phyloP scores from a whole-genome alignment of 1,140 invertebrate genomes.

The Centruroides sculpturatus region DNA sequence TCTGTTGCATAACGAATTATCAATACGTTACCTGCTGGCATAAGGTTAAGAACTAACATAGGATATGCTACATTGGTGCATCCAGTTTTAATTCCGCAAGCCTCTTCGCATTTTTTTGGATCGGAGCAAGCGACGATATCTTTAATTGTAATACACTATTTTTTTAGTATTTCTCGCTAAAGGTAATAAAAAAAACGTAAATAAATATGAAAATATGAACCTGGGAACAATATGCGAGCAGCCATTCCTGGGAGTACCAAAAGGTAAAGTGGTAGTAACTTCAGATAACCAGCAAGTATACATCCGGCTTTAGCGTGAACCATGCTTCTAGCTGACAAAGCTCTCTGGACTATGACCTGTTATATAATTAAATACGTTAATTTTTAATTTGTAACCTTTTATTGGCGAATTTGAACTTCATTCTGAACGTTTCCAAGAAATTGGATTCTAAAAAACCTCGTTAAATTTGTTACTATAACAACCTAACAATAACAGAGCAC shows the following conservation, averaged over 20 bases:
- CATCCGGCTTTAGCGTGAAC: conserved; percentile 39
- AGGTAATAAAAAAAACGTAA: conserved; percentile 1
- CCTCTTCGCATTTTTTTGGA: conserved; percentile 28
- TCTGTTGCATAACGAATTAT: too few relatives aligned
- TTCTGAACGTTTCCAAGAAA: too few relatives aligned
- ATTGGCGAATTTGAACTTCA: too few relatives aligned
- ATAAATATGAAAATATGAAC: too few relatives aligned
- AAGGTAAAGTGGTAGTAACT: conserved; percentile 37
- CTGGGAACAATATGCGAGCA: conserved; percentile 32
- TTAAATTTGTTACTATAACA: too few relatives aligned
- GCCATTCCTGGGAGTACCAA: conserved; percentile 42
- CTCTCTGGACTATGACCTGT: conserved; percentile 39
- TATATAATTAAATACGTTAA: too few relatives aligned
- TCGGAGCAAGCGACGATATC: conserved; percentile 34
- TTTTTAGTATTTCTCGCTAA: background rate
- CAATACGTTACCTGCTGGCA: conserved; percentile 29
- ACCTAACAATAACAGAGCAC: too few relatives aligned
- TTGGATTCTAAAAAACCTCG: too few relatives aligned
- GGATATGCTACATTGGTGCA: conserved; percentile 40
- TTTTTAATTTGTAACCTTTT: too few relatives aligned
- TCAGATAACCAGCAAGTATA: conserved; percentile 37
- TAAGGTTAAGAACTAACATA: conserved; percentile 32
- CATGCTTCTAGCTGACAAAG: conserved; percentile 36
- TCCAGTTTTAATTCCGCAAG: conserved; percentile 30
- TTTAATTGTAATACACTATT: conserved; percentile 5